Conservation (phyloP, 1,140 invertebrate species). For the Drosophila erecta region DNA sequence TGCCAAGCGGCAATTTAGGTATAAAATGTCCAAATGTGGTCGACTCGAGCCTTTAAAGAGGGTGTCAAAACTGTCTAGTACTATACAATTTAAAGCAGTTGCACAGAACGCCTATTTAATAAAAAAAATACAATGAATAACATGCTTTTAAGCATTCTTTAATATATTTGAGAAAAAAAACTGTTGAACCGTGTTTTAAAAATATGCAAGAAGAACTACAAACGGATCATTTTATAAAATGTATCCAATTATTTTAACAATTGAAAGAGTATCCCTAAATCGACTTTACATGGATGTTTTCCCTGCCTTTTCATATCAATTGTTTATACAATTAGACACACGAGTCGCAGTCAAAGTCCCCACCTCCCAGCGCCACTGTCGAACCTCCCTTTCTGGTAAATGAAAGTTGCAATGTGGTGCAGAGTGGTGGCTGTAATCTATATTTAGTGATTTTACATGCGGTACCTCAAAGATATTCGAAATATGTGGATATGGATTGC, state of each 20-base stretch:
- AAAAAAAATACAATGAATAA: no score
- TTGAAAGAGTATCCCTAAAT: not conserved
- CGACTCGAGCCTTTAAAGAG: constrained; percentile 24
- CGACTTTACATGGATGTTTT: not conserved
- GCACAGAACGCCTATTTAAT: no score
- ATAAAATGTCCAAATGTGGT: constrained; percentile 81
- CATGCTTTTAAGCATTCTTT: not conserved
- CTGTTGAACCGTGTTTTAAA: not conserved
- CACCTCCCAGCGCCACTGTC: not conserved
- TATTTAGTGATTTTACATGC: constrained; percentile 83
- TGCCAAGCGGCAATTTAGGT: constrained; percentile 77
- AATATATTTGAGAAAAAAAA: not conserved
- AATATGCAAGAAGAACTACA: not conserved
- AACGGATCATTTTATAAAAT: no score
- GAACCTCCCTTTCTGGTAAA: constrained; percentile 48
- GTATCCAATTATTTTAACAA: not conserved
- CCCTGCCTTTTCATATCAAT: constrained; percentile 65
- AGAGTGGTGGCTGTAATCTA: constrained; percentile 76
- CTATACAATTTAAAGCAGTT: no score
- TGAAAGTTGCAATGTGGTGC: constrained; percentile 74
- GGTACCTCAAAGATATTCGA: constrained; percentile 77
- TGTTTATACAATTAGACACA: constrained; percentile 75
- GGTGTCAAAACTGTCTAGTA: constrained; percentile 1
- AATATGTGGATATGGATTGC: constrained; percentile 60
- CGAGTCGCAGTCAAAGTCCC: constrained; percentile 32